Evolutionary conservation across 2,113 vertebrate species (phyloP).

Genomic region (Recurvirostra avosetta): DNA sequence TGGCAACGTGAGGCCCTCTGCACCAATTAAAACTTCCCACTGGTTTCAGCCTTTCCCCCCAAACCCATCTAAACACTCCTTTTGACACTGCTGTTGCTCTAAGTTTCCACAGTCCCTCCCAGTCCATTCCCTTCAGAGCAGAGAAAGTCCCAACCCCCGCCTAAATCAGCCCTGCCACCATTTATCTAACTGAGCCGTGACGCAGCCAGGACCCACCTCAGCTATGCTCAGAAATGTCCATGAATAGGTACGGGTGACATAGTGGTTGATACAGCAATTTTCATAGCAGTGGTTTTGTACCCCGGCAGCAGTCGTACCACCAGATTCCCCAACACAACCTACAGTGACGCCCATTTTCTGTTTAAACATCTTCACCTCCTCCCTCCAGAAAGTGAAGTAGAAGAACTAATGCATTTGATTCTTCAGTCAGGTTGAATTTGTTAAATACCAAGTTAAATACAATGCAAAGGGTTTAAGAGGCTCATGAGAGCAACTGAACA

Average conservation of each 20-base stretch:
- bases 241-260: not conserved
- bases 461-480: not conserved
- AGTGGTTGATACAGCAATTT: not conserved
- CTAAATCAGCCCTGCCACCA: not conserved
- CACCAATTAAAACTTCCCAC: not conserved
- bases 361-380: not conserved
- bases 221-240: not conserved
- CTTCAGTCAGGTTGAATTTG: not conserved
- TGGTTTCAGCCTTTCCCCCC: not conserved
- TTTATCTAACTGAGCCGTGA: not conserved
- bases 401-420: not conserved
- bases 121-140: not conserved
- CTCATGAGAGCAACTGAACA: not conserved
- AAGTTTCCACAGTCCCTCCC: not conserved
- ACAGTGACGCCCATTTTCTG: not conserved
- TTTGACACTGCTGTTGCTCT: not conserved
- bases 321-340: not conserved
- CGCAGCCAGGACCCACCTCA: not conserved
- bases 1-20: accelerated
- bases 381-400: not conserved
- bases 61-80: not conserved
- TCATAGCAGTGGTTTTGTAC: not conserved
- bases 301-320: not conserved
- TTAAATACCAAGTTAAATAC: not conserved
- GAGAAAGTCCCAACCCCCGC: not conserved